Conservation (phyloP, 2,888 invertebrate species). For the Dromius quadrimaculatus region DNA sequence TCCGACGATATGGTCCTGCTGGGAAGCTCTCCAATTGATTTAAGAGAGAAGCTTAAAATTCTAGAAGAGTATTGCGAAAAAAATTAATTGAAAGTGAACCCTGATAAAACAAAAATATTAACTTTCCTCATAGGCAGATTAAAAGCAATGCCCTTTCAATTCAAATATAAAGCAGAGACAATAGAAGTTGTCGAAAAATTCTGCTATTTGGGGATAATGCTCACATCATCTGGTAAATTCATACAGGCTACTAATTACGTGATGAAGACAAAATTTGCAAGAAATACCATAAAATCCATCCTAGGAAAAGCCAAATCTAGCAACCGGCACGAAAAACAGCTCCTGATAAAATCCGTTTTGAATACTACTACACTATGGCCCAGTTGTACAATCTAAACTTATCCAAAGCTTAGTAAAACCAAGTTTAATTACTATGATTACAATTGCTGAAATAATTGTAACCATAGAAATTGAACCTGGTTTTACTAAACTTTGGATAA, state of each 20-base stretch:
- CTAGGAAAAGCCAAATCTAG: neutral
- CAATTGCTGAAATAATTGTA: no score
- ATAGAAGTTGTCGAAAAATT: slow-evolving; percentile 4
- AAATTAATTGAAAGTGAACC: neutral
- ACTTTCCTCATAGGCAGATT: neutral
- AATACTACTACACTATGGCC: neutral
- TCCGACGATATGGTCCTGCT: slow-evolving; percentile 42
- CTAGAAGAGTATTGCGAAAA: neutral
- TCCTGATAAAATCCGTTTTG: neutral
- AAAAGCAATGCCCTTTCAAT: neutral
- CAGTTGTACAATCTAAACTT: no score
- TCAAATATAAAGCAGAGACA: neutral
- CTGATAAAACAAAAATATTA: neutral
- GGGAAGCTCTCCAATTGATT: slow-evolving; percentile 30
- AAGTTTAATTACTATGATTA: no score
- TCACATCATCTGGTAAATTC: slow-evolving; percentile 33
- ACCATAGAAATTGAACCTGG: no score
- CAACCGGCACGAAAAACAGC: slow-evolving; percentile 1
- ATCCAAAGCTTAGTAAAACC: no score
- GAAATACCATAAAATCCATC: neutral
- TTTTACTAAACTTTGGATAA: no score
- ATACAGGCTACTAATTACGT: neutral
- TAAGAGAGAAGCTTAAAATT: slow-evolving; percentile 31
- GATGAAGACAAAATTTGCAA: neutral
- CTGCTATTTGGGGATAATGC: slow-evolving; percentile 14